Conservation (phyloP, 2,888 invertebrate species). For the Thecocarcelia acutangulata region DNA sequence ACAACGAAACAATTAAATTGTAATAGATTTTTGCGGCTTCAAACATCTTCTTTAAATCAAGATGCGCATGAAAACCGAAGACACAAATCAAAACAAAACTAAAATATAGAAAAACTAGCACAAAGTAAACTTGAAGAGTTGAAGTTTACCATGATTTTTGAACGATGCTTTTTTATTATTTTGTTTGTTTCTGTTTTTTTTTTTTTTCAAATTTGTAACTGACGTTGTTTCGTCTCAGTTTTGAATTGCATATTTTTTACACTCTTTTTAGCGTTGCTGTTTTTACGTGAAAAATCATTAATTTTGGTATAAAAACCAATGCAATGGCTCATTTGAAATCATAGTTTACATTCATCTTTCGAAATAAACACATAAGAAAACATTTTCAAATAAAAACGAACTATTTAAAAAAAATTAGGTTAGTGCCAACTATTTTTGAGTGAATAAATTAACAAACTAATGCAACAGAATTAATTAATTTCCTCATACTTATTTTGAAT, state of each 20-base stretch:
- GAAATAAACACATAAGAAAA: conserved; percentile 69
- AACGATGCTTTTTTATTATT: background rate
- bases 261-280: conserved; percentile 18
- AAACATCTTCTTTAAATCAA: conserved; percentile 28
- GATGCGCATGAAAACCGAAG: conserved; percentile 53
- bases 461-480: too few relatives aligned
- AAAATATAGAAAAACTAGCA: conserved; percentile 28
- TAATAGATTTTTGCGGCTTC: conserved; percentile 58
- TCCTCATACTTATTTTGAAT: too few relatives aligned
- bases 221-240: conserved; percentile 43
- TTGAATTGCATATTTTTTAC: conserved; percentile 50
- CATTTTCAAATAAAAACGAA: conserved; percentile 32
- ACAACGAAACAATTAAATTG: conserved; percentile 43
- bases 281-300: conserved; percentile 50
- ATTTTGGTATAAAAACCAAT: conserved; percentile 78
- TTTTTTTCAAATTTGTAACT: conserved; percentile 46
- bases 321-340: conserved; percentile 75
- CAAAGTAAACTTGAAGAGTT: conserved; percentile 40
- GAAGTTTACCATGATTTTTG: conserved; percentile 53
- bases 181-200: background rate
- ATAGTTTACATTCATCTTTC: conserved; percentile 79
- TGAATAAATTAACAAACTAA: too few relatives aligned
- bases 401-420: background rate
- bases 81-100: conserved; percentile 32
- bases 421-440: too few relatives aligned